Base-by-base conservation (phyloP, 2,797 vertebrate species). In the Melanotaenia boesemani region DNA sequence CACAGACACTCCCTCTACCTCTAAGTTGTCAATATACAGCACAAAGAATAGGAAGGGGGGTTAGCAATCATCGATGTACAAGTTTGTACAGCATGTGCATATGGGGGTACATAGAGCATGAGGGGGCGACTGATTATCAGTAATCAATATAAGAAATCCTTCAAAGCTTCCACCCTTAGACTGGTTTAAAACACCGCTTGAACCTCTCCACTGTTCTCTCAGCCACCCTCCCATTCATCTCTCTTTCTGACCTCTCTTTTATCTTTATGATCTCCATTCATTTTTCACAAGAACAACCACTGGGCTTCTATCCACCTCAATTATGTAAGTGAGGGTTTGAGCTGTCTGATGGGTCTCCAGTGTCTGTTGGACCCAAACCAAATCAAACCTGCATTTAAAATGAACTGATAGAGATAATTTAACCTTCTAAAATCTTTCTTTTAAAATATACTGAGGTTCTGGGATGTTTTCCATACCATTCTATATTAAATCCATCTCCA, bases 121-220 rank as follows among this genome's bases (percentile, higher is more conserved):
- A 13, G 15, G 41, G 83, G 72, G 80, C 54, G 79, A 72, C 82
- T 79, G 84, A 92, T 91, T 90, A 91, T 91, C 88, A 94, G 91
- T 92, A 93, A 94, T 93, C 93, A 84, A 93, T 94, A 57, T 13
- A 73, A 62, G 62, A 85, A 87, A 88, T 91, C 86, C 78, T 83
- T 92, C 56, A 86, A 78, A 73, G 58, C 71, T 64, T 77, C 52
- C 78, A 73, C 50, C 22, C n/a, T 32, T 61, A 56, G 67, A 84
- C 59, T 62, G 36, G 13, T 82, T 85, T 62, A 84, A 86, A 89
- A 67, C 65, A 48, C 79, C 34, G 76, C 72, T 50, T 52, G 34
- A 73, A 80, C 56, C 74, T 78, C 73, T 70, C 44, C 57, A 55
- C 77, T 70, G 57, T 67, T 68, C 67, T 34, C 59, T 55, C 5